Base-by-base conservation (phyloP, 2,888 invertebrate genomes). In the Hirtodrosophila histrioides region DNA sequence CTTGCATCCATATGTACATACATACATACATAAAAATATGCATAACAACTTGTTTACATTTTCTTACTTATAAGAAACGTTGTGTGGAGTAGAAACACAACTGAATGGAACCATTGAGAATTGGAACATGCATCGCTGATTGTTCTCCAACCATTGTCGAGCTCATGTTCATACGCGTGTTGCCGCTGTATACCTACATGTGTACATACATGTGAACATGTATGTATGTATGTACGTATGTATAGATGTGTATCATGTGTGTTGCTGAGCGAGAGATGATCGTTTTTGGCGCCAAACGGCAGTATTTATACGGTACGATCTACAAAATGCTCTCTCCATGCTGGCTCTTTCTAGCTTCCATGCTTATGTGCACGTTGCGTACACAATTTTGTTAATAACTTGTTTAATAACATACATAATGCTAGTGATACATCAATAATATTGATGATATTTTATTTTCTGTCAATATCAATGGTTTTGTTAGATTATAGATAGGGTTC, bases 21-120 rank as follows among this genome's bases (percentile, higher is more conserved):
- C 54, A 58, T 41, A 57, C 27, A 17, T 2, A 17, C 17, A 17
- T 53, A 39, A 4, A 17, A 8, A 24, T 48, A 36, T 11, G 51
- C 49, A 24, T 57, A 58, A 9, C 68, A 73, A 50, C 60, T 74
- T 73, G 73, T 74, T 73, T 73, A 69, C 65, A 74, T 65, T 61
- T 63, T 40, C 62, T 68, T 73, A 51, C 69, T 55, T 63, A 72
- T 72, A 73, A 60, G 55, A 68, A 61, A 12, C 62, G 40, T 33
- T 54, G 44, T 51, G n/a, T 46, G 54, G 10, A 41, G 31, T 33
- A 17, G 27, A 43, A 33, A 33, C n/a, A 41, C 40, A 58, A 39
- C 33, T 72, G 73, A 72, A 72, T 72, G 72, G 72, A 72, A 73
- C 58, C 56, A 69, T 56, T 73, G 74, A 64, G 69, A 73, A 69